These are phyloP conservation scores for Alectura lathami DNA, from an alignment of 2,113 vertebrate species.

Conservation along the genomic window DNA sequence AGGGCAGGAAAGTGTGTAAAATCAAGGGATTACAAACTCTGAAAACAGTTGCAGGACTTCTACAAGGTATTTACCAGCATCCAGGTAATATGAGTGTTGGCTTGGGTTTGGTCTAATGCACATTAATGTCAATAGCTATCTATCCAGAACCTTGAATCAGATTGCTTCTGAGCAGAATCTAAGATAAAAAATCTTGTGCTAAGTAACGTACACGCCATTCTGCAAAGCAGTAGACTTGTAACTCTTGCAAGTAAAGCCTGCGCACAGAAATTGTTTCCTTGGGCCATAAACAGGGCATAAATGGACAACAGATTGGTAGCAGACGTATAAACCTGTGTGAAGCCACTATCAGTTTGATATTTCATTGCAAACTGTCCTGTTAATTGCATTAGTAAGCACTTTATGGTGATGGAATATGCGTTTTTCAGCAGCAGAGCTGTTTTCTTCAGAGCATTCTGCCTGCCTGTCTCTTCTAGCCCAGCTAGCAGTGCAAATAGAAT, in stretches of 20 bases:
- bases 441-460: slow-evolving; percentile 12
- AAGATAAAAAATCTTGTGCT: neutral
- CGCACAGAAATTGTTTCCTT: neutral
- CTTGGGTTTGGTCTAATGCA: neutral
- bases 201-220: neutral
- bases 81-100: neutral
- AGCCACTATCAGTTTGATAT: neutral
- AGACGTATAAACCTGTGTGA: slow-evolving; percentile 47
- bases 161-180: neutral
- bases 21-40: neutral
- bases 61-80: neutral
- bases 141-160: neutral
- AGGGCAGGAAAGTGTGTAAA: neutral
- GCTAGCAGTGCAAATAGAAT: neutral
- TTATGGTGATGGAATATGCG: slow-evolving; percentile 21
- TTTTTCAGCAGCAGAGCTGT: neutral
- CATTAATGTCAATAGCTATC: neutral
- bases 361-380: neutral
- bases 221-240: neutral
- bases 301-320: slow-evolving; percentile 25
- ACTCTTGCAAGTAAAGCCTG: neutral
- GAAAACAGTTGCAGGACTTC: neutral
- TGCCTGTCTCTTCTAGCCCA: neutral
- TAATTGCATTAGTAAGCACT: slow-evolving; percentile 4
- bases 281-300: neutral